Conservation (phyloP, 2,113 vertebrate genomes). For the Fregetta grallaria region DNA sequence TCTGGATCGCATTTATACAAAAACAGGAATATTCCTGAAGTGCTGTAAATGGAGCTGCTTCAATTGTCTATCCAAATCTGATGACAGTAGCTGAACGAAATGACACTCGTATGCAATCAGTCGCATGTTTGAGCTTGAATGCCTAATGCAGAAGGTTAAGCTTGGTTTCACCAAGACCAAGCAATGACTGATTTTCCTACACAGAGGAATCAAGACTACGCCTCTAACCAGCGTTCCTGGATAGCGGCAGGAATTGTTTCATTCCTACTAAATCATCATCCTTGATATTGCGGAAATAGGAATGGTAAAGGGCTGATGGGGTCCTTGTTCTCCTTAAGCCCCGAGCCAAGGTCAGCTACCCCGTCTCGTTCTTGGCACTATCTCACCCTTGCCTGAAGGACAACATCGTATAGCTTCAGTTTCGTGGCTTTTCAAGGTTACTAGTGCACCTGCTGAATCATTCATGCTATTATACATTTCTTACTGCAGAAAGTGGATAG, state of each 20-base stretch:
- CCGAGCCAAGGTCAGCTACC: background rate
- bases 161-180: background rate
- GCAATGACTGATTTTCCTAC: background rate
- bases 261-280: background rate
- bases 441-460: background rate
- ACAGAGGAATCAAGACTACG: background rate
- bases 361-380: background rate
- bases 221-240: background rate
- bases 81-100: background rate
- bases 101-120: background rate
- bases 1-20: background rate
- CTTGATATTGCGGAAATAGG: background rate
- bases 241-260: background rate
- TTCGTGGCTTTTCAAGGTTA: background rate
- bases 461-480: background rate
- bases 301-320: rapidly evolving
- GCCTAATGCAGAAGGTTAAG: background rate
- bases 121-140: background rate
- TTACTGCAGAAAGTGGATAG: background rate
- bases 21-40: background rate
- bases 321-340: background rate
- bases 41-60: background rate
- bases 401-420: background rate
- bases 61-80: background rate
- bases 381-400: background rate